Evolutionary conservation across 2,888 invertebrate species (phyloP).

Genomic region (Xylota segnis): DNA sequence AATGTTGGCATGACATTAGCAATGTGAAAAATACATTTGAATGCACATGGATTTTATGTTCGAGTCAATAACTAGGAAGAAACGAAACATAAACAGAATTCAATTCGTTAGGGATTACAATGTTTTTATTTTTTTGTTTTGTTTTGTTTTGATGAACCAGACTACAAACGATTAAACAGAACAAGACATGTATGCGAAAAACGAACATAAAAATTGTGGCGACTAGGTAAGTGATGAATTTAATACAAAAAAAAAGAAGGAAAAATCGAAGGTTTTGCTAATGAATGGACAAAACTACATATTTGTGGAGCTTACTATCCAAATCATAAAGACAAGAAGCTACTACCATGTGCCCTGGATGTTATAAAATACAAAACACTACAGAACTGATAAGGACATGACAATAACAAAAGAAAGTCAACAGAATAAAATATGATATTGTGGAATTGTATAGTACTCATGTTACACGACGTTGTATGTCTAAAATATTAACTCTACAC

Average conservation of each 20-base stretch:
- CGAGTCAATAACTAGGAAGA: constrained; percentile 51
- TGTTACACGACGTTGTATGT: background rate
- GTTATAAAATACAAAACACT: background rate
- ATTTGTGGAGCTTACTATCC: background rate
- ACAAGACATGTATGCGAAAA: constrained; percentile 10
- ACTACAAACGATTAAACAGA: constrained; percentile 45
- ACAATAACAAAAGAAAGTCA: background rate
- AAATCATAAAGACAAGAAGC: too few species aligned
- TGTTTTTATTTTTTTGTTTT: background rate
- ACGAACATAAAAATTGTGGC: background rate
- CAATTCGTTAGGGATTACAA: constrained; percentile 9
- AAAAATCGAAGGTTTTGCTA: constrained; percentile 5
- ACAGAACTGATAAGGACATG: background rate
- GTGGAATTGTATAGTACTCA: background rate
- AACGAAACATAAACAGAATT: constrained; percentile 40
- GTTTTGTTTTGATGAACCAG: constrained; percentile 27
- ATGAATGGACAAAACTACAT: background rate
- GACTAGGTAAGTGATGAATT: background rate
- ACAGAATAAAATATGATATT: too few species aligned
- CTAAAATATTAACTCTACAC: background rate
- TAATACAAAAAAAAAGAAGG: background rate
- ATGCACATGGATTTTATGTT: constrained; percentile 63
- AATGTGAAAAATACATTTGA: constrained; percentile 60
- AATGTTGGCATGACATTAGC: constrained; percentile 76
- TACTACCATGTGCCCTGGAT: too few species aligned